phyloP scores from a whole-genome alignment of 53 echinoderm and acorn worm genomes.

The Apostichopus leukothele region DNA sequence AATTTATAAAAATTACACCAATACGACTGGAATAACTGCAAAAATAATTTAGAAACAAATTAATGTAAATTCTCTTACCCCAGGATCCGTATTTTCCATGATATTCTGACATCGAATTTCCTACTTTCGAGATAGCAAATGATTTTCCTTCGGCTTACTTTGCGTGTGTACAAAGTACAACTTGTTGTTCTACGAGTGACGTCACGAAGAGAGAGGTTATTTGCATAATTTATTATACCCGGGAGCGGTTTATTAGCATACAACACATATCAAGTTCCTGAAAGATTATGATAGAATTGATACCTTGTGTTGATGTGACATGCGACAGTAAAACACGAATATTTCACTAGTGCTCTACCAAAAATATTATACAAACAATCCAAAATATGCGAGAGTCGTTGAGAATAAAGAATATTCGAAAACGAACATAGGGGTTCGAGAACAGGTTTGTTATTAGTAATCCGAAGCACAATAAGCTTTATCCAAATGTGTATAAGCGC shows the following conservation, averaged over 20 bases:
- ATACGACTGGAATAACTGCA: conserved; percentile 54
- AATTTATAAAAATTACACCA: conserved; percentile 63
- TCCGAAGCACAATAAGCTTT: conserved; percentile 10
- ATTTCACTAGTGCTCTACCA: conserved; percentile 1
- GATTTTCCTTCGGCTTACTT: conserved; percentile 66
- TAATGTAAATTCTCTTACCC: conserved; percentile 66
- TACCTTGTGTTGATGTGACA: conserved; percentile 11
- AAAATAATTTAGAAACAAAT: conserved; percentile 57
- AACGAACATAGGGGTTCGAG: background rate
- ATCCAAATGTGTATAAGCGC: conserved; percentile 4
- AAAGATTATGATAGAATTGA: conserved; percentile 37
- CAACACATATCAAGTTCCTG: conserved; percentile 41
- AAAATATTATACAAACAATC: conserved; percentile 42
- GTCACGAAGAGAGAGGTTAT: conserved; percentile 67
- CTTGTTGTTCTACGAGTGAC: conserved; percentile 97
- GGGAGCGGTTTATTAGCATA: conserved; percentile 34
- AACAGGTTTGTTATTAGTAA: conserved; percentile 21
- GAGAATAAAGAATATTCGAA: conserved; percentile 21
- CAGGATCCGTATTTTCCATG: conserved; percentile 88
- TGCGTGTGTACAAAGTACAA: conserved; percentile 69
- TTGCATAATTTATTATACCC: conserved; percentile 98
- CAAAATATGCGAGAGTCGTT: conserved; percentile 23
- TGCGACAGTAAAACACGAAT: conserved; percentile 3
- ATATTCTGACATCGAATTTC: conserved; percentile 61
- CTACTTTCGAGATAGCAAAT: conserved; percentile 58